Base-by-base conservation (phyloP, 2,797 vertebrate species). In the Hephaestus fuliginosus region DNA sequence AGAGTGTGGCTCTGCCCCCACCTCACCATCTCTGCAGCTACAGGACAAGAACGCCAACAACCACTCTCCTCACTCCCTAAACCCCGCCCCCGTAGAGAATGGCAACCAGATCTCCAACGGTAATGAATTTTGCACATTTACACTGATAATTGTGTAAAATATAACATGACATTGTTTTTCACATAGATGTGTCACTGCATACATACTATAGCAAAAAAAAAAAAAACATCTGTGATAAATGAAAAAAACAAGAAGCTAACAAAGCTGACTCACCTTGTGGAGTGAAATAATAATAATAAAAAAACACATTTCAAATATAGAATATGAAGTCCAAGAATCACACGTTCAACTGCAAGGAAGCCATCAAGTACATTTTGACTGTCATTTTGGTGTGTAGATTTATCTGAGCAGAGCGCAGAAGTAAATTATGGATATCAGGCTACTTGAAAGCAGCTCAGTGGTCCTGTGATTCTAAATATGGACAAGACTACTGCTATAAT, bases 41-140 rank as follows among this genome's bases (percentile, higher is more conserved):
- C 97, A 97, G 92, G 98, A 99, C 91, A 97, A 95, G 93, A 99
- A 99, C 39, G 98, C 98, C 89, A 99, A 99, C 93, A 97, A 96
- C 92, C 97, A 96, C 92, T 93, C 81, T 88, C 92, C 87, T 80
- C 97, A 92, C 92, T 95, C 92, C 36, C 80, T 95, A 11, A 94
- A 88, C 82, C 93, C 95, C 1, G 78, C 95, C 22, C 82, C 96
- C 9, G 69, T 97, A 33, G 98, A 99, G 93, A 99, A 99, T 57
- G 98, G 98, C 91, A 99, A 99, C 94, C 95, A 97, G 60, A 89
- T 99, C 85, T 95, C 96, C 72, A 98, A 97, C 13, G 98, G 97
- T 99, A 96, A 96, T 86, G 20, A n/a, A 2, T 18, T 9, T 44
- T 66, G 39, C 7, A 46, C 33, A 28, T 70, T 69, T 41, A 52